phyloP scores from a whole-genome alignment of 2,888 invertebrate genomes.

The Stegana nigrithorax region DNA sequence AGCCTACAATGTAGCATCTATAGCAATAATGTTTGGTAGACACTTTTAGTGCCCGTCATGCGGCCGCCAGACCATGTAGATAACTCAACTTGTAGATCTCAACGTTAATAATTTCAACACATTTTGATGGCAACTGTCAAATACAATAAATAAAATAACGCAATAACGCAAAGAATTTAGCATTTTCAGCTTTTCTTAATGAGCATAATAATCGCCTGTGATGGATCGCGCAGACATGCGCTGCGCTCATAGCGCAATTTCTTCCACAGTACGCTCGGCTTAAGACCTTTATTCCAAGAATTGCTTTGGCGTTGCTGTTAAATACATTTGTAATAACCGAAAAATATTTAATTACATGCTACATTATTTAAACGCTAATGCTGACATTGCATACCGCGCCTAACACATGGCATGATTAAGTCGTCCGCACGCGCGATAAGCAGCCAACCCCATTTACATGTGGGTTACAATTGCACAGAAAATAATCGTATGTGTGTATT shows the following conservation, averaged over 20 bases:
- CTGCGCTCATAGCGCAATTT: not conserved
- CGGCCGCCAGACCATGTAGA: slow-evolving; percentile 38
- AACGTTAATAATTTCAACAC: slow-evolving; percentile 56
- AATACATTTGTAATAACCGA: not conserved
- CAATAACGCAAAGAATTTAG: not conserved
- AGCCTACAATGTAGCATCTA: slow-evolving; percentile 27
- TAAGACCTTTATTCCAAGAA: not conserved
- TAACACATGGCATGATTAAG: not conserved
- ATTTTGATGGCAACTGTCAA: slow-evolving; percentile 58
- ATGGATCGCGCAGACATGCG: slow-evolving; percentile 51
- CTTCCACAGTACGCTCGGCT: not conserved
- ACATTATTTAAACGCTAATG: no score
- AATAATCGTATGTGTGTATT: no score
- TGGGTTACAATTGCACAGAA: not conserved
- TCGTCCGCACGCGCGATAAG: not conserved
- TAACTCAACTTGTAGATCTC: slow-evolving; percentile 35
- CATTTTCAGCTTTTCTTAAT: slow-evolving; percentile 55
- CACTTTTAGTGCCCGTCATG: slow-evolving; percentile 49
- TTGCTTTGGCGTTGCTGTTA: not conserved
- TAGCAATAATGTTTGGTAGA: slow-evolving; percentile 19
- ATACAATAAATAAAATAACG: slow-evolving; percentile 50
- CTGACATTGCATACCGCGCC: not conserved
- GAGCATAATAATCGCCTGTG: slow-evolving; percentile 57
- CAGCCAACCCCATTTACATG: not conserved
- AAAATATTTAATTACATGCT: slow-evolving; percentile 14